phyloP scores from a whole-genome alignment of 1,140 invertebrate species.

The Drosophila nebulosa region DNA sequence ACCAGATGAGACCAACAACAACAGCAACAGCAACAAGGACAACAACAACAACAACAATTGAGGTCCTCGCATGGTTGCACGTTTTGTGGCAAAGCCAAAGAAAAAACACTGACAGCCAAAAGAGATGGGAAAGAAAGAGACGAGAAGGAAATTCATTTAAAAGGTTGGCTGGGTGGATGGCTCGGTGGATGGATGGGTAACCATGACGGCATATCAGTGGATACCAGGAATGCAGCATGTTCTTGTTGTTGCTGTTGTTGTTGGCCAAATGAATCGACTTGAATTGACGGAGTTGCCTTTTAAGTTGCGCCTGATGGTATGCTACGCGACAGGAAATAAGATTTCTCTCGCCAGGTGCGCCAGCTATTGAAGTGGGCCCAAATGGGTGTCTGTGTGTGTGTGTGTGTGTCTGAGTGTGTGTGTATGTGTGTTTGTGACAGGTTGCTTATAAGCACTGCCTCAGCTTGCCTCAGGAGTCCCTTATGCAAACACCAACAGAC shows the following conservation, averaged over 20 bases:
- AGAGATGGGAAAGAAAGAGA: not conserved
- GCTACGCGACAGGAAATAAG: slow-evolving; percentile 39
- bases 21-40: not conserved
- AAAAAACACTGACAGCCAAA: slow-evolving; percentile 40
- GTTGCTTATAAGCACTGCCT: slow-evolving; percentile 25
- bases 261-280: slow-evolving; percentile 1
- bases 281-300: slow-evolving; percentile 19
- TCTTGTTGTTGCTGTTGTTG: slow-evolving; percentile 31
- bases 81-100: slow-evolving; percentile 52
- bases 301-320: slow-evolving; percentile 33
- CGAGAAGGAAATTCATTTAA: slow-evolving; percentile 7
- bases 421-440: slow-evolving; percentile 23
- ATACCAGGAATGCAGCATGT: slow-evolving; percentile 1
- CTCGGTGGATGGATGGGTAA: slow-evolving; percentile 22
- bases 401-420: slow-evolving; percentile 19
- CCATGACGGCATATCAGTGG: slow-evolving; percentile 45
- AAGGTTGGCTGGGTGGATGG: not conserved
- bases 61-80: slow-evolving; percentile 42
- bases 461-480: slow-evolving; percentile 3
- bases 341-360: slow-evolving; percentile 20
- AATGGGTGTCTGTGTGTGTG: not conserved
- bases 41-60: slow-evolving; percentile 55
- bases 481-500: slow-evolving; percentile 61
- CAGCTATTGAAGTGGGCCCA: not conserved
- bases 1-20: not conserved